phyloP scores from a whole-genome alignment of 2,888 invertebrate species.

The Uropetala carovei region DNA sequence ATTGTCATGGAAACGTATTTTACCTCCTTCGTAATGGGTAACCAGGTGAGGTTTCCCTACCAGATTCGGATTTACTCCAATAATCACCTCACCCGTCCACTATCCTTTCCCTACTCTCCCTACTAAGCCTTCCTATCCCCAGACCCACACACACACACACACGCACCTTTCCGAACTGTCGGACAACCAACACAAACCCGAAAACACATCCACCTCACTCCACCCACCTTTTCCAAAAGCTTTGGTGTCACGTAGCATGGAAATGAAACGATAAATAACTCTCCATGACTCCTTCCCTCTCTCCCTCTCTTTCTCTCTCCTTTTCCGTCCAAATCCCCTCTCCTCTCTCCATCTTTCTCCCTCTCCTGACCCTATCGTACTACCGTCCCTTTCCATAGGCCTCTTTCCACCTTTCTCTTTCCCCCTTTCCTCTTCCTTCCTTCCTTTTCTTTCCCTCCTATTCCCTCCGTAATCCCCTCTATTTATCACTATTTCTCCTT shows the following conservation, averaged over 20 bases:
- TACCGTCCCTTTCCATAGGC: too few relatives aligned
- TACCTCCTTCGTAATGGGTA: background rate
- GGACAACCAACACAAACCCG: too few relatives aligned
- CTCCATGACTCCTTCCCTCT: background rate
- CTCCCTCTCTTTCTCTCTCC: background rate
- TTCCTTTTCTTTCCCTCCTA: too few relatives aligned
- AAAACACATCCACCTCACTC: background rate
- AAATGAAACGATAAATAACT: slow-evolving; percentile 13
- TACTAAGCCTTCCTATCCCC: too few relatives aligned
- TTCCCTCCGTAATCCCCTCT: too few relatives aligned
- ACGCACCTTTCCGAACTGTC: too few relatives aligned
- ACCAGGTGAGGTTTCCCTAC: background rate
- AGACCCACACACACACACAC: too few relatives aligned
- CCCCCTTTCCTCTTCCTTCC: too few relatives aligned
- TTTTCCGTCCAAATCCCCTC: background rate
- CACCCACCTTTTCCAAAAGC: background rate
- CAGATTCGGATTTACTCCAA: background rate
- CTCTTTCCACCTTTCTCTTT: too few relatives aligned
- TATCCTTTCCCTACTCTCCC: too few relatives aligned
- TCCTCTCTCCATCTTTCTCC: background rate
- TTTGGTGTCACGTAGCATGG: background rate
- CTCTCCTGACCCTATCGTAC: too few relatives aligned
- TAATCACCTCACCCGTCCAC: background rate
- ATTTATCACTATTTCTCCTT: too few relatives aligned
- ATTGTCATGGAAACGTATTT: background rate